Conservation (phyloP, 2,888 invertebrate genomes). For the Loripinus fragilis region DNA sequence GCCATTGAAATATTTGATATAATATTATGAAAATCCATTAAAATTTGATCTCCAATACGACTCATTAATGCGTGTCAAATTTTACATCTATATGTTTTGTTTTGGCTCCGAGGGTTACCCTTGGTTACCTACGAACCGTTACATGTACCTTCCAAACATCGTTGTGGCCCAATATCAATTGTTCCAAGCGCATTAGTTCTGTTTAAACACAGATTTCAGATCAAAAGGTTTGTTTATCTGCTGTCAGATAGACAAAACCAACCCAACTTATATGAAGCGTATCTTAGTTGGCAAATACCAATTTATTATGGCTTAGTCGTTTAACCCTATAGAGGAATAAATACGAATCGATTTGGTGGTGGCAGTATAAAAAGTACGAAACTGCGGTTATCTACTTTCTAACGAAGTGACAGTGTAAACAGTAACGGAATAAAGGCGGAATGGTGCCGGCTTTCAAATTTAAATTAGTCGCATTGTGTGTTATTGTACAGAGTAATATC, state of each 20-base stretch:
- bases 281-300: conserved; percentile 41
- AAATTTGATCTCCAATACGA: too few species aligned
- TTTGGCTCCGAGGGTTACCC: not conserved
- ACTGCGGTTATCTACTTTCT: conserved; percentile 28
- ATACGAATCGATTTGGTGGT: conserved; percentile 9
- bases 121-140: not conserved
- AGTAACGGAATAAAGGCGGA: conserved; percentile 48
- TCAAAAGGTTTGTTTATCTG: conserved; percentile 36
- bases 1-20: too few species aligned
- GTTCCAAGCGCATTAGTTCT: conserved; percentile 10
- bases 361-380: conserved; percentile 24
- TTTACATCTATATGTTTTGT: not conserved
- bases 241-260: conserved; percentile 45
- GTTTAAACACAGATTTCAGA: conserved; percentile 11
- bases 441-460: conserved; percentile 52
- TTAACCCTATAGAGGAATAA: not conserved
- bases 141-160: not conserved
- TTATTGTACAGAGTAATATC: conserved; percentile 41
- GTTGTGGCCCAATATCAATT: not conserved
- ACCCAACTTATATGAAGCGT: conserved; percentile 25
- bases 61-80: too few species aligned
- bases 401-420: conserved; percentile 41
- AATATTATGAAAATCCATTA: too few species aligned
- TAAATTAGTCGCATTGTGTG: conserved; percentile 46
- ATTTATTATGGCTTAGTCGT: conserved; percentile 23